Conservation (phyloP, 2,797 vertebrate species). For the Enteromius radiatus region DNA sequence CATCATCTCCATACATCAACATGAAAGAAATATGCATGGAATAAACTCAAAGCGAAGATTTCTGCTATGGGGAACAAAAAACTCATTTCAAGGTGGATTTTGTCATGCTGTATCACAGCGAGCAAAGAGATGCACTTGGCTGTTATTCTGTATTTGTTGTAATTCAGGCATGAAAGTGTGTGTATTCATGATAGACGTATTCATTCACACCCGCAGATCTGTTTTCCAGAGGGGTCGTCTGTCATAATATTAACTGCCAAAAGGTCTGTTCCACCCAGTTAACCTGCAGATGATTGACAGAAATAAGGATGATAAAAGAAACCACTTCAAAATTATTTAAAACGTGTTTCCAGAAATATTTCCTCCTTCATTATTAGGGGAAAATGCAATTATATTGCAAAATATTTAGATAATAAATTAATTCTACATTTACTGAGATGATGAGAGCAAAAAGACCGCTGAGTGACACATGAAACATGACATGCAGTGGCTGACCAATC, state of each 20-base stretch:
- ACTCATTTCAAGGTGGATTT: constrained; percentile 71
- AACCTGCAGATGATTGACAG: constrained; percentile 23
- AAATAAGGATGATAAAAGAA: not conserved
- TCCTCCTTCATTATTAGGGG: not conserved
- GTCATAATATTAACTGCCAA: constrained; percentile 13
- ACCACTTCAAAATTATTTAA: not conserved
- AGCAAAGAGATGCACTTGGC: constrained; percentile 29
- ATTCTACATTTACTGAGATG: not conserved
- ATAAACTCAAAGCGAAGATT: constrained; percentile 50
- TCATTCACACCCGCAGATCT: constrained; percentile 20
- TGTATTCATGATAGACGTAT: constrained; percentile 11
- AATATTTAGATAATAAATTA: not conserved
- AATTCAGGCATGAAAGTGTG: constrained; percentile 40
- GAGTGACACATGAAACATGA: not conserved
- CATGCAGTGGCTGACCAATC: not conserved
- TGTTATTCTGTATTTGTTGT: constrained; percentile 37
- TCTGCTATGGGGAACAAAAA: constrained; percentile 40
- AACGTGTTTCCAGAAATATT: not conserved
- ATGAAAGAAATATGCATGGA: constrained; percentile 41
- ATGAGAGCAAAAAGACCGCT: not conserved
- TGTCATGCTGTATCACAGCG: constrained; percentile 52
- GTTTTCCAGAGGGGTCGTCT: constrained; percentile 31
- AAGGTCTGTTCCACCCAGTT: constrained; percentile 22
- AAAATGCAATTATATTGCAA: not conserved
- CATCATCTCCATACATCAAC: not conserved